Evolutionary conservation across 1,140 invertebrate species (phyloP), one percentile per base, ranked within the genome.

Genomic region (Zaprionus nigranus): DNA sequence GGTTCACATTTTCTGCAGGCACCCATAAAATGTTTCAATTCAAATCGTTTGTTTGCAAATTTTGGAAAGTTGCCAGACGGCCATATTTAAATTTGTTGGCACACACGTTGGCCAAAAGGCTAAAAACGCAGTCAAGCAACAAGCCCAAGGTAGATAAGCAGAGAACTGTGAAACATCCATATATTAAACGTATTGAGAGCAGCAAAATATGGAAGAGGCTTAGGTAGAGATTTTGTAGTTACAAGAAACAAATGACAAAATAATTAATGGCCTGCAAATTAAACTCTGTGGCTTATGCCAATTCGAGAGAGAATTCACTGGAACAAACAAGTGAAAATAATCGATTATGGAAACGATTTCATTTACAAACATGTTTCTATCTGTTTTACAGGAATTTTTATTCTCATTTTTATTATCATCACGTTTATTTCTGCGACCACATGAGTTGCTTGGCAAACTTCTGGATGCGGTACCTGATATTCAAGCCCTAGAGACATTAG

Each of bases 391-490:
- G 92, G 86, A 92, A 76, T 93, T 91, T 82, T 71, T 92, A 67
- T 92, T 91, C 77, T 91, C 92, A 75, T 93, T 93, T 80, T 78
- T 93, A 84, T 77, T 93, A 78, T 92, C 83, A 36, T 92, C 90
- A 82, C 91, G 92, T 75, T 78, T 92, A 68, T 92, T 92, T 80
- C 77, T 92, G 79, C 86, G 87, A 59, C 92, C 92, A 20, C 92
- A 93, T 70, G 92, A 93, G 75, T 67, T 93, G 57, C 68, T 92
- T 58, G 92, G 86, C 49, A 91, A 92, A 92, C 79, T 93, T 61
- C 65, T 92, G 78, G 79, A 88, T 59, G 80, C 86, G 58, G 79
- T 92, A 92, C 90, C 91, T 91, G 91, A 92, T 67, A 79, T 79
- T 49, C 76, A 82, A 81, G 84, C 82, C 65, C 70, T 92, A 60